phyloP scores from a whole-genome alignment of 2,113 vertebrate genomes.

The Dasyornis broadbenti region DNA sequence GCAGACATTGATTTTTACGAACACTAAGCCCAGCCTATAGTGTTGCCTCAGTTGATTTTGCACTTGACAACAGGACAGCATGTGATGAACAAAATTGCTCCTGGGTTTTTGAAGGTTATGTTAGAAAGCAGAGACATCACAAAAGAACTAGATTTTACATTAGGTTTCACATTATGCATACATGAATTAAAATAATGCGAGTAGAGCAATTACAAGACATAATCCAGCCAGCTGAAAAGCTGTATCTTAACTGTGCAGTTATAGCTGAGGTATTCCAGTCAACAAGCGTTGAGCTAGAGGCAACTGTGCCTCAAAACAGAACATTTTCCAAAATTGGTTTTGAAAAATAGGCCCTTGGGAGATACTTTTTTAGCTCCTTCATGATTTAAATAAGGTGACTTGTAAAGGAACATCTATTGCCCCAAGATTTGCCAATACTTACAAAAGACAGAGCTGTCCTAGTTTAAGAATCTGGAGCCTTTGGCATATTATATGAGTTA shows the following conservation, averaged over 20 bases:
- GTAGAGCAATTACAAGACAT: constrained; percentile 12
- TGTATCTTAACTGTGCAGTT: neutral
- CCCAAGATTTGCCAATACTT: neutral
- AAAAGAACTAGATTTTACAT: neutral
- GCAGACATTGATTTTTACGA: neutral
- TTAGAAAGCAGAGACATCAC: neutral
- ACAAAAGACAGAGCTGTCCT: neutral
- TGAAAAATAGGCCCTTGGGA: constrained; percentile 29
- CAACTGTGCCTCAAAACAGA: constrained; percentile 21
- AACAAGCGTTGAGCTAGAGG: constrained; percentile 9
- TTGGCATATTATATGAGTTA: neutral
- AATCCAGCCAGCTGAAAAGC: constrained; percentile 28
- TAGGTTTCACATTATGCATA: constrained; percentile 1
- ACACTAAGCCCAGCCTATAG: neutral
- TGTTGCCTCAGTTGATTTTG: neutral
- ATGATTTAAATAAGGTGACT: constrained; percentile 24
- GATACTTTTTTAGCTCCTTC: neutral
- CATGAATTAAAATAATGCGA: constrained; percentile 14
- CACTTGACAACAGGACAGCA: neutral
- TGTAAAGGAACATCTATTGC: constrained; percentile 32
- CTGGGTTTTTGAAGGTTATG: neutral
- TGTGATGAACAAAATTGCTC: neutral
- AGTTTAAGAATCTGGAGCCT: neutral
- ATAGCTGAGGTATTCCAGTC: neutral
- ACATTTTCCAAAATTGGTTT: constrained; percentile 39